Evolutionary conservation across 2,113 vertebrate species (phyloP), one percentile per base, ranked within the genome.

Genomic region (Agelaius tricolor): DNA sequence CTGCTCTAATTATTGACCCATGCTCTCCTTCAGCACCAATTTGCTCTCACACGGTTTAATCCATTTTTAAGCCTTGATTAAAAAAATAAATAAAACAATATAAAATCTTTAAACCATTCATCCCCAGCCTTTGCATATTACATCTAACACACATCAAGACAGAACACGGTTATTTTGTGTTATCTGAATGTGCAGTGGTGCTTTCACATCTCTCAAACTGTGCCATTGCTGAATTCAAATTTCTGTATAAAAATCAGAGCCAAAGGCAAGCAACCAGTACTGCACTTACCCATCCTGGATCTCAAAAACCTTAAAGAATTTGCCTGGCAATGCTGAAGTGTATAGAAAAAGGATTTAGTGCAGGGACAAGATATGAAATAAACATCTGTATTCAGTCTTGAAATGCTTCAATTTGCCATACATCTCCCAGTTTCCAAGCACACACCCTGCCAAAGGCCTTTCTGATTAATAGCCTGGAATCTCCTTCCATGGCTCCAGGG

Each of bases 381-480:
- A 87, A 90, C 26, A 89, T 94, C 57, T 97, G 68, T 59, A 90
- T 94, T 93, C 54, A 54, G 55, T 94, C 41, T 73, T 87, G 43
- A 89, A 96, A 96, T 49, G 37, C 35, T 91, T 91, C 51, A 83
- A 65, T 46, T 85, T 95, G 74, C 51, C 76, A 31, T 30, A 68
- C 37, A 39, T 87, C 46, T 89, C 66, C 13, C 77, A 63, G 27
- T 78, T 91, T 72, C 57, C 41, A 54, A 84, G 37, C 72, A 21
- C 19, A 71, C 5, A 13, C 39, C 67, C 41, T 95, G 94, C 35
- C 86, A 94, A 76, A 95, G 73, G 6, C 17, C 15, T 87, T 81
- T 46, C 18, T 89, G 90, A 95, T 85, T 94, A 82, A 97, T 96
- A 85, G 68, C 81, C 30, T 91, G 65, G 49, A 85, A 87, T 85